Percentiles rank a stretch among this genome's conserved stretches.
phyloP scores from a whole-genome alignment of 1,140 invertebrate genomes.

The Muscidifurax raptorellus region DNA sequence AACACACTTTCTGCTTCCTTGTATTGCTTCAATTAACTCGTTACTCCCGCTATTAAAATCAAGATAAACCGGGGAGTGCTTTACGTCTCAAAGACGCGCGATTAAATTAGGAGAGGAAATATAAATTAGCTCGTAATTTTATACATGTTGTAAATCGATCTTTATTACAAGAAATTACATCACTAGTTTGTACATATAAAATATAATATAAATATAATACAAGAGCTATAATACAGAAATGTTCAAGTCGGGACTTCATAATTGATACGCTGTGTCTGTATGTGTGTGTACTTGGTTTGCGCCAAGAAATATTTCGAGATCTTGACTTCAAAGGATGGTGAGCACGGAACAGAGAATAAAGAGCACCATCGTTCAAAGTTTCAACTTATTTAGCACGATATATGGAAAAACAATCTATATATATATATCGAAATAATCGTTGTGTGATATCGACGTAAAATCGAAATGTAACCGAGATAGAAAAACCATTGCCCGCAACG shows the following conservation, averaged over 20 bases:
- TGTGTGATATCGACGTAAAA: neutral
- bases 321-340: conserved; percentile 11
- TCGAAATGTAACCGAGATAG: conserved; percentile 21
- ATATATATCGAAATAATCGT: too few relatives aligned
- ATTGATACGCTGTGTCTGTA: neutral
- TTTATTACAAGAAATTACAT: conserved; percentile 76
- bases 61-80: neutral
- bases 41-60: neutral
- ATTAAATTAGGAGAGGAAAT: neutral
- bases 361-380: conserved; percentile 24
- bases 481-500: conserved; percentile 43
- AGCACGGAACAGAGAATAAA: neutral
- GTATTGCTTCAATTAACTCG: neutral
- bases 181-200: conserved; percentile 76
- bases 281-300: neutral
- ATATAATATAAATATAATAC: conserved; percentile 74
- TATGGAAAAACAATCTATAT: neutral
- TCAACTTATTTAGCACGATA: neutral
- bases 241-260: conserved; percentile 47
- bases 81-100: neutral
- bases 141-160: conserved; percentile 71
- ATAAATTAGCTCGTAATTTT: neutral
- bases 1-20: too few relatives aligned
- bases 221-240: conserved; percentile 73
- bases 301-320: conserved; percentile 18